These are phyloP conservation scores for Indicator maculatus DNA, from an alignment of 2,113 vertebrate genomes.

Conservation along the genomic window DNA sequence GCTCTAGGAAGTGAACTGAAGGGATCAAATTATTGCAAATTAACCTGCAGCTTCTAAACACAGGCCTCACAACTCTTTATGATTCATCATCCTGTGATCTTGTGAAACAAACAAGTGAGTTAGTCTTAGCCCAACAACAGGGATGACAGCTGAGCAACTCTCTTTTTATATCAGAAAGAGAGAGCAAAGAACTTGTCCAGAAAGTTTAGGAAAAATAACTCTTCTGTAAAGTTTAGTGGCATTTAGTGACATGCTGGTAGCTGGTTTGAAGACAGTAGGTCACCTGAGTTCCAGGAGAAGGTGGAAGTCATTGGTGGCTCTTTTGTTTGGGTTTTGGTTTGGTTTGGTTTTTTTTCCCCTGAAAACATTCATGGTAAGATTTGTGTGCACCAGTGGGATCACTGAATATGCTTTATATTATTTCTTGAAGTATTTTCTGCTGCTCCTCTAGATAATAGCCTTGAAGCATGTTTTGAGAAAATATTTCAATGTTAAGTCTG, in stretches of 20 bases:
- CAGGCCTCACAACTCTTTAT: not conserved
- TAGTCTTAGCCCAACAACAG: not conserved
- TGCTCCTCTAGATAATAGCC: not conserved
- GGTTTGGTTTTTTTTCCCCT: not conserved
- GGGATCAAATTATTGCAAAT: constrained; percentile 4
- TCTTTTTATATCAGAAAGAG: not conserved
- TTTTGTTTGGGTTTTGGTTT: not conserved
- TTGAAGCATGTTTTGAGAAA: not conserved
- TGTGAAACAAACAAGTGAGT: not conserved
- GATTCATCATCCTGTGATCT: not conserved
- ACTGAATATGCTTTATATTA: not conserved
- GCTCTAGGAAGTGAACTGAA: not conserved
- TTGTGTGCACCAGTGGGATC: not conserved
- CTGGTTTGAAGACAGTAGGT: not conserved
- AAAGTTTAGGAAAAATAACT: not conserved
- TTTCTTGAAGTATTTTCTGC: not conserved
- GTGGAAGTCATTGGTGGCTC: not conserved
- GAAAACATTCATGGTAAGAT: not conserved
- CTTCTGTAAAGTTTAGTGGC: not conserved
- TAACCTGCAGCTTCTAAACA: constrained; percentile 24
- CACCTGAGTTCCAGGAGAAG: not conserved
- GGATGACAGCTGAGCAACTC: not conserved
- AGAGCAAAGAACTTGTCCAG: not conserved
- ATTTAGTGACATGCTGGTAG: not conserved
- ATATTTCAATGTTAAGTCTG: not conserved